Base-by-base conservation (phyloP, 2,797 vertebrate genomes). In the Dryobates pubescens region DNA sequence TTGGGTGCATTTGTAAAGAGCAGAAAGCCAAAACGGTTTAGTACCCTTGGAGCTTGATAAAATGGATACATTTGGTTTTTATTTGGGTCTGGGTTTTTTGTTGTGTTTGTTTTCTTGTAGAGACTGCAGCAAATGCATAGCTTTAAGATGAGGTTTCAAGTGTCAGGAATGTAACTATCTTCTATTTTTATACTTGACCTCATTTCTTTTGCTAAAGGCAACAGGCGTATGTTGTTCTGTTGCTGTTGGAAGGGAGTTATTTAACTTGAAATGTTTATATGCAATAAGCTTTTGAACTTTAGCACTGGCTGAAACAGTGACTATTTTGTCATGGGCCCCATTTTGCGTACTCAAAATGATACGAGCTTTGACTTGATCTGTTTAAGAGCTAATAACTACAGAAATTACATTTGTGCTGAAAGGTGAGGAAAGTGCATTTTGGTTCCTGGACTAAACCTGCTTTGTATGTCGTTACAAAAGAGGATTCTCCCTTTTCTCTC, bases 111-210 rank as follows among this genome's bases (percentile, higher is more conserved):
- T 51, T 87, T 74, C 12, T n/a, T 4, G 1, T 45, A 27, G 77
- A 68, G 62, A 24, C 49, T 92, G 51, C 89, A 78, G 89, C 92
- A 91, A 92, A 95, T 92, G 84, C 92, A 88, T 94, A 91, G 17
- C 85, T 94, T 70, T 67, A 26, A 69, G 71, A 95, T 94, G 93
- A 96, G 80, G 91, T 95, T 96, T 97, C 90, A 85, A 94, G 93
- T 96, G 78, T 91, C 94, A 90, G 91, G 94, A 96, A 94, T 95
- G 88, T 90, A 91, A 77, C 85, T 71, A 34, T 95, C 62, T 95
- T 92, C 93, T 96, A 97, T 96, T 96, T 96, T 96, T 96, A 94
- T 62, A 76, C 78, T 93, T 94, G 94, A 96, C 94, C 94, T 96
- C 89, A 26, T 90, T 96, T 97, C 78, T 94, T 95, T 94, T 92